Evolutionary conservation across 2,888 invertebrate species (phyloP).

Genomic region (Acronicta leporina): DNA sequence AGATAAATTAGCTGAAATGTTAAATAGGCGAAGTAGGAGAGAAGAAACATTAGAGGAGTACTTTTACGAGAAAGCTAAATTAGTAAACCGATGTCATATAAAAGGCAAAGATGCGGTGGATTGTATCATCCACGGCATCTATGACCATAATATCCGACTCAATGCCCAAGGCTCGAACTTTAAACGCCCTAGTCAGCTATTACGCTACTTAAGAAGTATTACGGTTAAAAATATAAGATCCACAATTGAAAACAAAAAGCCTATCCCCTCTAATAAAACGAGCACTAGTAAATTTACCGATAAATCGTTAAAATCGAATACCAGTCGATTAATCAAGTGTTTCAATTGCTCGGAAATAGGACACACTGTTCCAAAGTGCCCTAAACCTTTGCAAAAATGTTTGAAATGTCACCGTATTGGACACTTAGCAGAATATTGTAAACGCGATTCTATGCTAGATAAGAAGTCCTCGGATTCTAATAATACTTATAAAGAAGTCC

Average conservation of each 20-base stretch:
- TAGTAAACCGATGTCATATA: slow-evolving; percentile 13
- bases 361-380: too few species aligned
- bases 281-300: slow-evolving; percentile 3
- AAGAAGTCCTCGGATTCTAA: too few species aligned
- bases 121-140: slow-evolving; percentile 23
- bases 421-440: too few species aligned
- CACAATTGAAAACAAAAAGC: not conserved
- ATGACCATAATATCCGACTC: slow-evolving; percentile 16
- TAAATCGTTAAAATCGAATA: too few species aligned
- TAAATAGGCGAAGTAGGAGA: too few species aligned
- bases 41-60: slow-evolving; percentile 28
- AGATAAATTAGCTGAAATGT: slow-evolving; percentile 13
- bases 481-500: too few species aligned
- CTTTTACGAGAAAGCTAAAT: slow-evolving; percentile 29
- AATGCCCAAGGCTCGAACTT: not conserved
- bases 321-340: not conserved
- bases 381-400: too few species aligned
- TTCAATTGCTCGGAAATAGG: too few species aligned
- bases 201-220: not conserved
- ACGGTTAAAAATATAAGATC: not conserved
- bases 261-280: too few species aligned
- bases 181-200: not conserved
- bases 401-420: too few species aligned
- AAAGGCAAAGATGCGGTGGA: slow-evolving; percentile 22
- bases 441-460: too few species aligned